Evolutionary conservation across 2,797 vertebrate species (phyloP).

Genomic region (Sciurus carolinensis): DNA sequence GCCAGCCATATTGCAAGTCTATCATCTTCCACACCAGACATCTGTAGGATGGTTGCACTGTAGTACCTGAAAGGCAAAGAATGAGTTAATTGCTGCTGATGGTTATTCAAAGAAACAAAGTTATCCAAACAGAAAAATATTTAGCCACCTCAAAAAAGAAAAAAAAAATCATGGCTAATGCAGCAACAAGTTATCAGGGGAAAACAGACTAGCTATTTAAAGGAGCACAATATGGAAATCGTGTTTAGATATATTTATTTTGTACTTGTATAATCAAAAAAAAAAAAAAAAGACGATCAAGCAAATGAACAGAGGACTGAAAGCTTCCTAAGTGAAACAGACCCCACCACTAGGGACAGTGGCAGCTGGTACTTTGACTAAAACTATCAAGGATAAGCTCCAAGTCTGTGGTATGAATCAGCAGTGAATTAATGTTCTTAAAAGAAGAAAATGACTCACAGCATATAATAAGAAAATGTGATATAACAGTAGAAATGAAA

Average conservation of each 20-base stretch:
- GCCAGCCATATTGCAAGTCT: constrained; percentile 97
- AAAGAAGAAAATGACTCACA: background rate
- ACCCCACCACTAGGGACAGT: background rate
- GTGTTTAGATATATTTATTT: background rate
- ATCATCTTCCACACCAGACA: constrained; percentile 97
- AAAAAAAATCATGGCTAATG: background rate
- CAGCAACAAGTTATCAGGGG: background rate
- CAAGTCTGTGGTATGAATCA: background rate
- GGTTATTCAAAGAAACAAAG: background rate
- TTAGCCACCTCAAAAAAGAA: background rate
- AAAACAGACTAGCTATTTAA: background rate
- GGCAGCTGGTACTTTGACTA: background rate
- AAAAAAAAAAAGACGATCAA: background rate
- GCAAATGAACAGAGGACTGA: background rate
- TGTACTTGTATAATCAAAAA: background rate
- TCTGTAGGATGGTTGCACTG: constrained; percentile 99
- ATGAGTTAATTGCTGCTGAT: background rate
- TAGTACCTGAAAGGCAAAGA: constrained; percentile 93
- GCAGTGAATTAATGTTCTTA: constrained; percentile 4
- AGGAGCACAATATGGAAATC: background rate
- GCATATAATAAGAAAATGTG: background rate
- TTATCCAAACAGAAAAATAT: background rate
- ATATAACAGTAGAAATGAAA: background rate
- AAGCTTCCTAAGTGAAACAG: background rate
- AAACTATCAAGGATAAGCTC: background rate